Conservation (phyloP, 2,113 vertebrate genomes). For the Colinus virginianus region DNA sequence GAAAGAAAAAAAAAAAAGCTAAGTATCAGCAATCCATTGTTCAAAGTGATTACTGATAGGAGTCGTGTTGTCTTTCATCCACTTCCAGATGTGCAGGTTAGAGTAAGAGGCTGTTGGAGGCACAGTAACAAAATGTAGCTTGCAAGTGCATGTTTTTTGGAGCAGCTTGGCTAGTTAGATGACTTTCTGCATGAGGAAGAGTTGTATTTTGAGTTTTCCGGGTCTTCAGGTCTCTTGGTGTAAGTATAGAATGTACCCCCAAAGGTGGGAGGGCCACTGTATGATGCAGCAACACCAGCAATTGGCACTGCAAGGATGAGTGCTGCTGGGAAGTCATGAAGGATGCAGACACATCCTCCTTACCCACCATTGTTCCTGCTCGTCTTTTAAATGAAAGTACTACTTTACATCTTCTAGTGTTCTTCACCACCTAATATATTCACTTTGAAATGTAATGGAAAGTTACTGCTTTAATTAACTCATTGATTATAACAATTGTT, state of each 20-base stretch:
- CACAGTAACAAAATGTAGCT: too few species aligned
- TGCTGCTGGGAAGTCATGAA: not conserved
- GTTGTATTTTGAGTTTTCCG: not conserved
- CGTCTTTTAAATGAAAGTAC: not conserved
- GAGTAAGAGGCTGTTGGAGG: not conserved
- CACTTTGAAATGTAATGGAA: slow-evolving; percentile 11
- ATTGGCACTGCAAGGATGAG: not conserved
- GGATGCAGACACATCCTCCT: not conserved
- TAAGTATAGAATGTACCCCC: not conserved
- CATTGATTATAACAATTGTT: slow-evolving; percentile 36
- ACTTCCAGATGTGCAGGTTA: not conserved
- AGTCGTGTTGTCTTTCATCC: not conserved
- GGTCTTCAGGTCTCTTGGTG: not conserved
- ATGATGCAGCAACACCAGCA: rapidly evolving
- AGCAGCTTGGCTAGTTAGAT: not conserved
- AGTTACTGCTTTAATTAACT: slow-evolving; percentile 39
- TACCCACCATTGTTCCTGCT: not conserved
- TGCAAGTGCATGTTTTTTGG: not conserved
- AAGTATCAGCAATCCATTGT: not conserved
- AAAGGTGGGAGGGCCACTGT: not conserved
- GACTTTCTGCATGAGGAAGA: not conserved
- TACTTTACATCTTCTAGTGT: not conserved
- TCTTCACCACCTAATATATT: not conserved
- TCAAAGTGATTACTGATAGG: not conserved
- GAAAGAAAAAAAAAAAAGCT: not conserved